A percentile compares a stretch with the other conserved stretches of the same genome.
These are phyloP conservation scores for Gouania willdenowi DNA, from an alignment of 2,797 vertebrate genomes.

Conservation along the genomic window DNA sequence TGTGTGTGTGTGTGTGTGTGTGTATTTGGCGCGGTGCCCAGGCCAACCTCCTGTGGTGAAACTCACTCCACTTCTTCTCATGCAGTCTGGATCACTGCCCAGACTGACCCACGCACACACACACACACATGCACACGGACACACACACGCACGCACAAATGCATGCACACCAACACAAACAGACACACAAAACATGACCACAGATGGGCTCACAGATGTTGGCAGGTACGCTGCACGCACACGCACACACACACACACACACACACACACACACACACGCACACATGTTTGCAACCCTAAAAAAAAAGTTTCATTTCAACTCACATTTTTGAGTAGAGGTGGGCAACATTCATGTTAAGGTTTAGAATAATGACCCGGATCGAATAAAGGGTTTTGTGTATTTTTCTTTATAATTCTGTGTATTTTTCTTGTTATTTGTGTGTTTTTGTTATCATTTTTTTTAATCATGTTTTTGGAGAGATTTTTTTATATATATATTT, in stretches of 20 bases:
- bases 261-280: not conserved
- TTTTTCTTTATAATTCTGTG: too few species aligned
- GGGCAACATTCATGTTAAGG: too few species aligned
- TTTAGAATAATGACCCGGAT: too few species aligned
- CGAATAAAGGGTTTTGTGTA: too few species aligned
- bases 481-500: too few species aligned
- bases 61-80: conserved; percentile 56
- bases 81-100: conserved; percentile 61
- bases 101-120: conserved; percentile 45
- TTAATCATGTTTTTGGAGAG: too few species aligned
- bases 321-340: too few species aligned
- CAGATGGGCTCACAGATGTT: conserved; percentile 9
- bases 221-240: too few species aligned
- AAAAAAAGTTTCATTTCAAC: too few species aligned
- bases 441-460: too few species aligned
- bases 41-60: conserved; percentile 61
- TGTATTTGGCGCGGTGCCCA: conserved; percentile 53
- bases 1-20: conserved; percentile 1
- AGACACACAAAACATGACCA: conserved; percentile 8
- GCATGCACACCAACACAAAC: conserved; percentile 12
- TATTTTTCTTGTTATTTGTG: too few species aligned
- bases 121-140: conserved; percentile 8
- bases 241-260: not conserved
- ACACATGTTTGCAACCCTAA: too few species aligned
- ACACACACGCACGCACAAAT: conserved; percentile 10